Evolutionary conservation across 2,113 vertebrate species (phyloP).

Genomic region (Pampusana beccarii): DNA sequence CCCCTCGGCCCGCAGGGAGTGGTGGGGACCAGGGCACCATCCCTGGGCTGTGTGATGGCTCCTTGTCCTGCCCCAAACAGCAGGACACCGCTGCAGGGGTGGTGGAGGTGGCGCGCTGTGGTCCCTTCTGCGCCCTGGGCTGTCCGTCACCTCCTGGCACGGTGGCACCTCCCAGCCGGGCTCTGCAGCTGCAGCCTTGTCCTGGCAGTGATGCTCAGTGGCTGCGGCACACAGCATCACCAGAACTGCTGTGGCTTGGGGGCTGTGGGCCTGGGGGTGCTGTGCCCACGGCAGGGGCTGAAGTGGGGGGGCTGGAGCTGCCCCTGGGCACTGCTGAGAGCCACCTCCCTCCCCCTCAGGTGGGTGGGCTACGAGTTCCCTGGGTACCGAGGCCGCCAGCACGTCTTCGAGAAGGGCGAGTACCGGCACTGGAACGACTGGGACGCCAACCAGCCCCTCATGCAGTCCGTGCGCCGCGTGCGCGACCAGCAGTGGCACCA

Average conservation of each 20-base stretch:
- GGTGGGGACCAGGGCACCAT: accelerated
- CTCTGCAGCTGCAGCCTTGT: neutral
- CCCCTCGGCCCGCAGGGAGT: neutral
- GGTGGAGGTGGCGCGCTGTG: too few relatives aligned
- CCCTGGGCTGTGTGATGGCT: neutral
- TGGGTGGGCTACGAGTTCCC: constrained; percentile 95
- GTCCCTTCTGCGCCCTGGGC: accelerated
- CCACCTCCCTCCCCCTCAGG: constrained; percentile 34
- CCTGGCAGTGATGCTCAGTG: accelerated
- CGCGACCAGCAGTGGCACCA: constrained; percentile 95
- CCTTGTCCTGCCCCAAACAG: too few relatives aligned
- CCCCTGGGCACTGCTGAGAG: accelerated
- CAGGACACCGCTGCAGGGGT: neutral
- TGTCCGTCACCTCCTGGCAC: neutral
- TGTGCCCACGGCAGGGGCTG: accelerated
- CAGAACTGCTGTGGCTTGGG: too few relatives aligned
- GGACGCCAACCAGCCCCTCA: constrained; percentile 85
- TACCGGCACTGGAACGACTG: constrained; percentile 96
- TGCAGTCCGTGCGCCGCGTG: constrained; percentile 90
- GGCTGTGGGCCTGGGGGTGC: too few relatives aligned
- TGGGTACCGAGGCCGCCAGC: constrained; percentile 90
- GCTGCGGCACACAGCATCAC: accelerated
- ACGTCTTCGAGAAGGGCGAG: constrained; percentile 87
- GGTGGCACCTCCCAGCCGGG: accelerated
- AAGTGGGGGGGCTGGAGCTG: neutral